Conservation (phyloP, 1,140 invertebrate genomes). For the Papilio polyxenes region DNA sequence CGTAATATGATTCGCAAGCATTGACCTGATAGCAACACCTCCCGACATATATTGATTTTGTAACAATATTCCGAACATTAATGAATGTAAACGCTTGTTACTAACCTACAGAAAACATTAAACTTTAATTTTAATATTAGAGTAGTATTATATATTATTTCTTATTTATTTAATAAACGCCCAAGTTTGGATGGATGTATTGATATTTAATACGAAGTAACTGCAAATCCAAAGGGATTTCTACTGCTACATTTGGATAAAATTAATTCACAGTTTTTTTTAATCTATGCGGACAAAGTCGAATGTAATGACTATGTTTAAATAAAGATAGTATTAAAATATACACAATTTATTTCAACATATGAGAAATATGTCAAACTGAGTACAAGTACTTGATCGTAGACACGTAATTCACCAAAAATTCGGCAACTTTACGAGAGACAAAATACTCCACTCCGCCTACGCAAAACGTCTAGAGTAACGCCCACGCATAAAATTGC, state of each 20-base stretch:
- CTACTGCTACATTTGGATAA: no score
- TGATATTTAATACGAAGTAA: no score
- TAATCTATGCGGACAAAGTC: no score
- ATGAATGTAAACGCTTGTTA: conserved; percentile 30
- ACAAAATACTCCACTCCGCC: conserved; percentile 61
- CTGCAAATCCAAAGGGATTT: no score
- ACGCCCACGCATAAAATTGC: conserved; percentile 57
- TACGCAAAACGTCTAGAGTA: conserved; percentile 70
- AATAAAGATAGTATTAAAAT: background rate
- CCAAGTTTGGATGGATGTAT: no score
- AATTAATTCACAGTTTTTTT: no score
- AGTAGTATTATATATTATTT: background rate
- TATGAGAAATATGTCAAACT: background rate
- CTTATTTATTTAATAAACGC: background rate
- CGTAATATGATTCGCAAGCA: conserved; percentile 53
- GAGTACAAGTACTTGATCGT: background rate
- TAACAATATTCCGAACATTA: conserved; percentile 34
- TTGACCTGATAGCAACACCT: conserved; percentile 54
- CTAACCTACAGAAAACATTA: background rate
- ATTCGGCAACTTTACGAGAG: conserved; percentile 52
- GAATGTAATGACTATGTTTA: no score
- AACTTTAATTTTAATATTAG: conserved; percentile 3
- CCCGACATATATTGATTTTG: conserved; percentile 61
- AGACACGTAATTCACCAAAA: conserved; percentile 43
- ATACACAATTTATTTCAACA: background rate